phyloP scores from a whole-genome alignment of 2,797 vertebrate species.

The Esox masquinongy region DNA sequence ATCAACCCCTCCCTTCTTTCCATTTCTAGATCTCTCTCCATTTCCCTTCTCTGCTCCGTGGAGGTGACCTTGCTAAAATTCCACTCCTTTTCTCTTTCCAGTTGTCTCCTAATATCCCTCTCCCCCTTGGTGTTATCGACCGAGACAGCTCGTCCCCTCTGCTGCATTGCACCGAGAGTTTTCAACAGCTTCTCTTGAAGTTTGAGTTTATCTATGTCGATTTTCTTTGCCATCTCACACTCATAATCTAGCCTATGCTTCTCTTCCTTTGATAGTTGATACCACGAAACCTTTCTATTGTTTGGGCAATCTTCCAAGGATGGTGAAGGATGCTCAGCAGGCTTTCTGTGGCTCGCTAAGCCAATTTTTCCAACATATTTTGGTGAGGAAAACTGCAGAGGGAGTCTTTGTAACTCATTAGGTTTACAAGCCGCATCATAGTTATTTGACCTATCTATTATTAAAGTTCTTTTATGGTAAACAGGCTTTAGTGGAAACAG shows the following conservation, averaged over 20 bases:
- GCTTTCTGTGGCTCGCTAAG: conserved; percentile 11
- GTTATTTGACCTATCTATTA: conserved; percentile 19
- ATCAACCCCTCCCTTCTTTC: not conserved
- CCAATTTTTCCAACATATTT: conserved; percentile 31
- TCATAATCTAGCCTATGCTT: conserved; percentile 23
- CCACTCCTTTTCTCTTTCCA: conserved; percentile 28
- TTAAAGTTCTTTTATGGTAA: conserved; percentile 59
- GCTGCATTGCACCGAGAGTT: conserved; percentile 71
- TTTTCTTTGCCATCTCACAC: conserved; percentile 68
- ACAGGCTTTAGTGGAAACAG: conserved; percentile 82
- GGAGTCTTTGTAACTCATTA: conserved; percentile 38
- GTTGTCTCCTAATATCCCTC: conserved; percentile 26
- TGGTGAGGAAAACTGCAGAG: conserved; percentile 30
- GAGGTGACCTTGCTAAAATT: conserved; percentile 16
- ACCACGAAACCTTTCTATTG: conserved; percentile 23
- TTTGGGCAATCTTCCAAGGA: conserved; percentile 14
- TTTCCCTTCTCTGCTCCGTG: conserved; percentile 26
- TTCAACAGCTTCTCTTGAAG: conserved; percentile 79
- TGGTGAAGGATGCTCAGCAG: not conserved
- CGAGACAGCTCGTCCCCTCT: conserved; percentile 56
- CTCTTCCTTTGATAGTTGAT: conserved; percentile 18
- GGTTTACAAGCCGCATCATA: conserved; percentile 29
- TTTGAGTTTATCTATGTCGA: conserved; percentile 73
- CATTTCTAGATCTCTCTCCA: conserved; percentile 26
- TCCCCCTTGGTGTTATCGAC: conserved; percentile 40